These are phyloP conservation scores for Cryptomyrus ogoouensis DNA, from an alignment of 2,113 vertebrate species.

Conservation along the genomic window DNA sequence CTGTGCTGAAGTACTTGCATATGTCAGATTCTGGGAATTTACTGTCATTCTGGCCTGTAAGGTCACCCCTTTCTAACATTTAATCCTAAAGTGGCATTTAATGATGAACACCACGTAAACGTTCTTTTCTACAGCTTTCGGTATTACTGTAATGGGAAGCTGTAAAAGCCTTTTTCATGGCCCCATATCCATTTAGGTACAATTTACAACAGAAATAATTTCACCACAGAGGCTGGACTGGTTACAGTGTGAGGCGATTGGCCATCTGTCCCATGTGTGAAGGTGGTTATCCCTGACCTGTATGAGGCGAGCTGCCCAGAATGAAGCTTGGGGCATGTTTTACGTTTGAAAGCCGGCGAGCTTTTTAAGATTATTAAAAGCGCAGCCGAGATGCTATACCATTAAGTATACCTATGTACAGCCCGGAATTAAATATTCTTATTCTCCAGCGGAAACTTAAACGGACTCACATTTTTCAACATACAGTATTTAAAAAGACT, in stretches of 20 bases:
- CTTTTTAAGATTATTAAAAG: not conserved
- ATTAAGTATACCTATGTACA: not conserved
- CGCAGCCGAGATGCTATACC: not conserved
- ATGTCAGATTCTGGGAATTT: not conserved
- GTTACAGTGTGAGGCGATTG: not conserved
- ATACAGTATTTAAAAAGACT: not conserved
- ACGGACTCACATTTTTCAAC: not conserved
- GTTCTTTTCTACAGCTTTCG: slow-evolving; percentile 8
- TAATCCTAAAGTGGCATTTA: slow-evolving; percentile 22
- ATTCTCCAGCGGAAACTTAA: not conserved
- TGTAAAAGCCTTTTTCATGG: not conserved
- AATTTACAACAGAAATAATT: slow-evolving; percentile 14
- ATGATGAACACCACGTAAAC: slow-evolving; percentile 15
- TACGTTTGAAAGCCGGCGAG: not conserved
- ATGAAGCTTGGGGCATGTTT: not conserved
- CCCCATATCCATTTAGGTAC: slow-evolving; percentile 1
- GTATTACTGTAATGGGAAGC: slow-evolving; percentile 9
- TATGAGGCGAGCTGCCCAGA: not conserved
- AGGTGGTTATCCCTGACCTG: not conserved
- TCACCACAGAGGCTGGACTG: not conserved
- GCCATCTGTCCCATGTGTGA: not conserved
- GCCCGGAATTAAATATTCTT: not conserved
- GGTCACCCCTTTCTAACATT: slow-evolving; percentile 18
- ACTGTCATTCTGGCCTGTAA: slow-evolving; percentile 4
- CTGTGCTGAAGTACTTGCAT: not conserved